phyloP scores from a whole-genome alignment of 2,797 vertebrate genomes.

The Spheniscus humboldti region DNA sequence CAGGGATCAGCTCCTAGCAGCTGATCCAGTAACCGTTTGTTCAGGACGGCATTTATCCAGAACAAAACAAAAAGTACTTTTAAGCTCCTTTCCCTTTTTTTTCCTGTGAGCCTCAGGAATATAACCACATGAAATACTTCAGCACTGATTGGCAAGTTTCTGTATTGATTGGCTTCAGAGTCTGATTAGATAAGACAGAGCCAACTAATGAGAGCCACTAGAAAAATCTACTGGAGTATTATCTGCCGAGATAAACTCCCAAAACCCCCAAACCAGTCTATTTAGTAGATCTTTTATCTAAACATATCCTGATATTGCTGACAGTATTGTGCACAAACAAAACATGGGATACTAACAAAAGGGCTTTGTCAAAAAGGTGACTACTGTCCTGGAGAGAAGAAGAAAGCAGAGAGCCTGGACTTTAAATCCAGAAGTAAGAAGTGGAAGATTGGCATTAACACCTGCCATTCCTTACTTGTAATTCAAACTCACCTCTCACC shows the following conservation, averaged over 20 bases:
- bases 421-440: background rate
- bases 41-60: background rate
- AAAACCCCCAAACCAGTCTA: background rate
- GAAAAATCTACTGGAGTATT: constrained; percentile 27
- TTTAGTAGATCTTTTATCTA: constrained; percentile 12
- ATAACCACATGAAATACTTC: constrained; percentile 25
- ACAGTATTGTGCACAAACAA: constrained; percentile 15
- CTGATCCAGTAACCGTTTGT: background rate
- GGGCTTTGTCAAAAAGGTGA: background rate
- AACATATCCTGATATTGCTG: constrained; percentile 12
- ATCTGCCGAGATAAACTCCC: constrained; percentile 33
- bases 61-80: constrained; percentile 38
- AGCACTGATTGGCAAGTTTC: constrained; percentile 31
- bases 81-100: background rate
- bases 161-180: constrained; percentile 55
- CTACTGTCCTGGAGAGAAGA: constrained; percentile 12
- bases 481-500: background rate
- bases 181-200: constrained; percentile 50
- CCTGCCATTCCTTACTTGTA: background rate
- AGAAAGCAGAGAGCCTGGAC: background rate
- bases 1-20: background rate
- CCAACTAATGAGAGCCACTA: constrained; percentile 37
- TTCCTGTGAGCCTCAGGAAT: background rate
- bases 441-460: background rate
- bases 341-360: background rate